phyloP scores from a whole-genome alignment of 37 sponge, comb jelly and placozoan genomes.

The Chondrilla cf. caribensis region DNA sequence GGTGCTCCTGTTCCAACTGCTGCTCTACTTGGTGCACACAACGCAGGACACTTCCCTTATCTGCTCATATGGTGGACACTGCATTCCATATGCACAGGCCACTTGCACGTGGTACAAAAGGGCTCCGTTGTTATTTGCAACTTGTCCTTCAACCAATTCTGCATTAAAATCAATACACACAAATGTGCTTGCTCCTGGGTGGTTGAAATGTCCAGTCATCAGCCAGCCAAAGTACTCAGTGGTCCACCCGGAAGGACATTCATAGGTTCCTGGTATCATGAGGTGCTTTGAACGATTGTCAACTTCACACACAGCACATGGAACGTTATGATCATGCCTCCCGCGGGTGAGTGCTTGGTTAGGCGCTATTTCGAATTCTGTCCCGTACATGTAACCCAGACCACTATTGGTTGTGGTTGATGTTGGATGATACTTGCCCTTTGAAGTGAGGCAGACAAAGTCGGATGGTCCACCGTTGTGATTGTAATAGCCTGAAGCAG shows the following conservation, averaged over 20 bases:
- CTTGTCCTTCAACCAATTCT: slow-evolving; percentile 18
- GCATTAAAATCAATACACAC: slow-evolving; percentile 51
- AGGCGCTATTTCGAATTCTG: slow-evolving; percentile 19
- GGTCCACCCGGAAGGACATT: slow-evolving; percentile 15
- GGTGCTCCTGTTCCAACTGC: no score
- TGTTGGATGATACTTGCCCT: slow-evolving; percentile 12
- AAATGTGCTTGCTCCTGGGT: background rate
- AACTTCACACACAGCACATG: slow-evolving; percentile 27
- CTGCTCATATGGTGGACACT: slow-evolving; percentile 44
- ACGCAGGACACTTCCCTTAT: slow-evolving; percentile 48
- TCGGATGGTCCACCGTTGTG: slow-evolving; percentile 48
- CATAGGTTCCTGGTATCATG: slow-evolving; percentile 23
- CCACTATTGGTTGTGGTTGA: background rate
- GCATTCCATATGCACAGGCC: slow-evolving; percentile 28
- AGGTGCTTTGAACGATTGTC: background rate
- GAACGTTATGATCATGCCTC: slow-evolving; percentile 5
- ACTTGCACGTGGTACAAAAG: slow-evolving; percentile 39
- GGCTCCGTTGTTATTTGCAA: slow-evolving; percentile 13
- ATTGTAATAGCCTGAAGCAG: background rate
- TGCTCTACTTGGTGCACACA: slow-evolving; percentile 41
- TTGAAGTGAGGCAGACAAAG: slow-evolving; percentile 40
- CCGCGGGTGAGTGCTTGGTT: background rate
- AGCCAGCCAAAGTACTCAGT: slow-evolving; percentile 13
- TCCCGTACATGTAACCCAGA: slow-evolving; percentile 17
- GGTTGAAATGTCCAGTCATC: background rate